These are phyloP conservation scores for Drosophila nebulosa DNA, from an alignment of 1,140 invertebrate species.

Conservation along the genomic window DNA sequence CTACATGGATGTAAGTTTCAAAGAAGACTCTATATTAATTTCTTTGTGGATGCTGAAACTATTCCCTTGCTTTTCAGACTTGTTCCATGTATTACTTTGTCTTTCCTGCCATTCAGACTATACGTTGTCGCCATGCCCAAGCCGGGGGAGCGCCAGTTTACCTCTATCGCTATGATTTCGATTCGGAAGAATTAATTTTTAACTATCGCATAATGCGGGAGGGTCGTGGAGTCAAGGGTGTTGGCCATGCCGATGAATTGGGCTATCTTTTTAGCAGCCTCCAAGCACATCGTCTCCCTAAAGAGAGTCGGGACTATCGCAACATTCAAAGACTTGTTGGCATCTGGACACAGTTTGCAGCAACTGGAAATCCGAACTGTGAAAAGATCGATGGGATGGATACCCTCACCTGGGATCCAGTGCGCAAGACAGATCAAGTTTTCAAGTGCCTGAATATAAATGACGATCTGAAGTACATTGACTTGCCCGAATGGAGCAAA, in stretches of 20 bases:
- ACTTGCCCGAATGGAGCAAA: constrained; percentile 80
- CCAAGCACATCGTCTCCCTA: constrained; percentile 77
- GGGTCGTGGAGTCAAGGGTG: constrained; percentile 74
- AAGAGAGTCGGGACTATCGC: constrained; percentile 69
- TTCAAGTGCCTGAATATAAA: constrained; percentile 81
- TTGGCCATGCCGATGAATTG: constrained; percentile 85
- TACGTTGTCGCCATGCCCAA: constrained; percentile 65
- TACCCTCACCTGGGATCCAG: constrained; percentile 59
- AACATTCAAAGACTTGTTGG: constrained; percentile 75
- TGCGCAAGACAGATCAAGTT: constrained; percentile 54
- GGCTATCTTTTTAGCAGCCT: constrained; percentile 84
- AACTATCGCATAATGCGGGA: constrained; percentile 76
- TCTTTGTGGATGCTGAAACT: not conserved
- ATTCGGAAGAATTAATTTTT: constrained; percentile 65
- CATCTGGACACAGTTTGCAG: constrained; percentile 81
- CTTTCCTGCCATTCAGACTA: constrained; percentile 74
- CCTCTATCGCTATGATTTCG: constrained; percentile 81
- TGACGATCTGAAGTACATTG: constrained; percentile 73
- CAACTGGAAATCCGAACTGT: constrained; percentile 75
- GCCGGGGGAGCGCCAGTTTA: constrained; percentile 79
- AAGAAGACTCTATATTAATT: too few species aligned
- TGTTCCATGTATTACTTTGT: constrained; percentile 75
- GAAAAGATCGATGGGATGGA: constrained; percentile 69
- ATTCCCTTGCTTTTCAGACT: constrained; percentile 31
- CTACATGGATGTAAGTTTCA: constrained; percentile 63